Evolutionary conservation across 2,888 invertebrate species (phyloP), one percentile per base, ranked within the genome.

Genomic region (Chesias legatella): DNA sequence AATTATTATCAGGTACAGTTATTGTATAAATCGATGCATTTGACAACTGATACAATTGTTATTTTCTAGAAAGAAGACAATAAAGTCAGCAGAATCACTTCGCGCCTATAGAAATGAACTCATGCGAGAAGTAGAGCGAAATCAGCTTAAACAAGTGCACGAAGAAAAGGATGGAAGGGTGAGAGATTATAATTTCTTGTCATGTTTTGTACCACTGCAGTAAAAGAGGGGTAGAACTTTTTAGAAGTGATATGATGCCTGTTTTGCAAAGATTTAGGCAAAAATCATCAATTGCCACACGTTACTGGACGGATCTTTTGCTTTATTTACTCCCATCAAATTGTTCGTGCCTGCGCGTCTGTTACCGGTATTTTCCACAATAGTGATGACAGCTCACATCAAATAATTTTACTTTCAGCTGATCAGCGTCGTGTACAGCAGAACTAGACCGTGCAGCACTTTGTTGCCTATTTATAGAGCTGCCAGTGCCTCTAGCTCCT

Each of bases 81-180:
- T 69, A 4, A 82, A 86, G 53, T 86, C 86, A 1, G 84, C 88
- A 1, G 79, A 77, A 5, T 83, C 86, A 0, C 61, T 85, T 0
- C 65, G 81, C 9, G 83, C 80, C 0, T 86, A 88, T 47, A 67
- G 85, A 33, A 79, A 79, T 41, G 86, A 86, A 36, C 40, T 86
- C 32, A 68, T 86, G 54, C 63, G 79, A 33, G 85, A 88, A 57
- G 67, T 73, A 0, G 80, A 91, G 55, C 73, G 86, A 8, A 89
- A 88, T 40, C 85, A 88, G 37, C 54, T 82, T 39, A 84, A 79
- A 44, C 82, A 82, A 58, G 81, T 84, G 43, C 73, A 88, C 34
- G 88, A 85, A 45, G 79, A 85, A 49, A 80, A 82, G 47, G 84
- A 82, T 58, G 81, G 83, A 42, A 80, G 70, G 74, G 88, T 86